Evolutionary conservation across 2,888 invertebrate genomes (phyloP).

Genomic region (Pterobdella sp.): DNA sequence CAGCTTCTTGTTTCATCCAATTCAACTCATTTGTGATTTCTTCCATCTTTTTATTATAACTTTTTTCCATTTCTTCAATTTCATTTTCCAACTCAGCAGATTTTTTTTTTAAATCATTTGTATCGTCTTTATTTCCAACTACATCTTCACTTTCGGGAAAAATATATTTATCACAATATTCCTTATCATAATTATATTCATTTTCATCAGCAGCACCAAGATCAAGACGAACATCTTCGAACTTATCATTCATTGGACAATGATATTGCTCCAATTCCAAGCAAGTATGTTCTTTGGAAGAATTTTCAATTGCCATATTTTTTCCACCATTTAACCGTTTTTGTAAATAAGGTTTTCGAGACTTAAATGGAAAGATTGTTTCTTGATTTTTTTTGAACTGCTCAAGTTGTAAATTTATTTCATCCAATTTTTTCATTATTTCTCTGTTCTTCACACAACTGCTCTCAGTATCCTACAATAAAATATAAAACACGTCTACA

Average conservation of each 20-base stretch:
- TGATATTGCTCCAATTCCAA: too few species aligned
- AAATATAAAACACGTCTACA: too few species aligned
- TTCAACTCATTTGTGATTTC: neutral
- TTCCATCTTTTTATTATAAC: neutral
- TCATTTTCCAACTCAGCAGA: neutral
- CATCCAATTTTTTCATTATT: slow-evolving; percentile 41
- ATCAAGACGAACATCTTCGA: too few species aligned
- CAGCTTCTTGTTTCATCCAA: neutral
- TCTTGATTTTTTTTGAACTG: neutral
- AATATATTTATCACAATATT: too few species aligned
- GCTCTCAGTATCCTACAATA: slow-evolving; percentile 44
- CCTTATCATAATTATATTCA: too few species aligned
- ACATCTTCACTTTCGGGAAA: neutral
- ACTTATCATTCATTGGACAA: too few species aligned
- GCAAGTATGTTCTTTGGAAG: neutral
- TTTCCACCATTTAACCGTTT: too few species aligned
- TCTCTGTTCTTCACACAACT: slow-evolving; percentile 46
- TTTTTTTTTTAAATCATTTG: neutral
- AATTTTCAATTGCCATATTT: neutral
- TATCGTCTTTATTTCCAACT: neutral
- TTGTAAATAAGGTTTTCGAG: too few species aligned
- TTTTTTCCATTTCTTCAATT: neutral
- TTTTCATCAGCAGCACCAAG: too few species aligned
- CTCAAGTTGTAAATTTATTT: slow-evolving; percentile 38
- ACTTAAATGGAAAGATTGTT: neutral